Evolutionary conservation across 2,888 invertebrate genomes (phyloP).

Genomic region (Ernsta delagoae): DNA sequence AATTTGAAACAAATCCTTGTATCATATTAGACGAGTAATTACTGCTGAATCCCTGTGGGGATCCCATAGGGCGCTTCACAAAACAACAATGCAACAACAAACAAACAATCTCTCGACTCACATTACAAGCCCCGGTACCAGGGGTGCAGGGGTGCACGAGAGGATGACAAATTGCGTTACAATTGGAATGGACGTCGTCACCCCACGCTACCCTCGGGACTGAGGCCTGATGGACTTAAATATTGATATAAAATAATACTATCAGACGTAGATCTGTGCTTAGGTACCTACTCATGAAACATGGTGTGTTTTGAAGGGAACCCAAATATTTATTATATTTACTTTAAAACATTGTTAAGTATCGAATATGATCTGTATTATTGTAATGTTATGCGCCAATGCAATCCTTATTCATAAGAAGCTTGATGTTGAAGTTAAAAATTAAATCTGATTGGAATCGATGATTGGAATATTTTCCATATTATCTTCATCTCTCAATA

Average conservation of each 20-base stretch:
- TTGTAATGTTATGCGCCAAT: too few relatives aligned
- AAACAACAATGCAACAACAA: constrained; percentile 26
- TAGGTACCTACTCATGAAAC: not conserved
- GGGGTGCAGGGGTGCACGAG: not conserved
- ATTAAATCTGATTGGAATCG: too few relatives aligned
- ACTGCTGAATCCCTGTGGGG: constrained; percentile 8
- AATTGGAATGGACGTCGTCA: constrained; percentile 56
- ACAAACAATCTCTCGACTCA: constrained; percentile 32
- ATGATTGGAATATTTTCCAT: too few relatives aligned
- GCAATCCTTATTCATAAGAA: too few relatives aligned
- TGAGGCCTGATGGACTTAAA: constrained; percentile 28
- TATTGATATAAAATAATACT: not conserved
- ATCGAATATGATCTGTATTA: not conserved
- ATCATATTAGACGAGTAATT: constrained; percentile 10
- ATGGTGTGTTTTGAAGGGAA: not conserved
- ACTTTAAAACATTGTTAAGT: not conserved
- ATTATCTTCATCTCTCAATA: too few relatives aligned
- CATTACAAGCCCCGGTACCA: constrained; percentile 9
- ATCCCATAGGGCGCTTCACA: constrained; percentile 2
- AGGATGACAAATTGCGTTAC: constrained; percentile 69
- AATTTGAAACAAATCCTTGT: not conserved
- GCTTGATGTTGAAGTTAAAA: too few relatives aligned
- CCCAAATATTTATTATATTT: not conserved
- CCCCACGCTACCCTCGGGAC: constrained; percentile 35
- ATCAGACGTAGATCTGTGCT: not conserved